These are phyloP conservation scores for Nannoperca australis DNA, from an alignment of 2,797 vertebrate genomes.

Conservation along the genomic window DNA sequence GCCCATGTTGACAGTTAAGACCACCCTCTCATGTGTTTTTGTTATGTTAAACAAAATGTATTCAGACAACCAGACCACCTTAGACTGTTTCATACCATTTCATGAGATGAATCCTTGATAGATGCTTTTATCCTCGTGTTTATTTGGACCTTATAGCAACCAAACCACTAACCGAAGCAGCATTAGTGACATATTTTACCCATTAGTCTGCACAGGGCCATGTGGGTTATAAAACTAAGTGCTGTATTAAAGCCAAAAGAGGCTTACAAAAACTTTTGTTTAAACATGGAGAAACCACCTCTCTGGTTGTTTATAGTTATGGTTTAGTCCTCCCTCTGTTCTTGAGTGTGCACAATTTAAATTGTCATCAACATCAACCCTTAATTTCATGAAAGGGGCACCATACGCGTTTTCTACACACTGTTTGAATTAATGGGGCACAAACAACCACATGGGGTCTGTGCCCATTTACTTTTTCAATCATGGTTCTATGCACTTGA, in stretches of 20 bases:
- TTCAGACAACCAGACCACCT: neutral
- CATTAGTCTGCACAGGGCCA: neutral
- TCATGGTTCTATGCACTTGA: too few relatives aligned
- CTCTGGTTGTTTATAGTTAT: neutral
- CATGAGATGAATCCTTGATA: neutral
- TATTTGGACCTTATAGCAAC: neutral
- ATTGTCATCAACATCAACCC: neutral
- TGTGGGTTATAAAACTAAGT: neutral
- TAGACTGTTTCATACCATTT: neutral
- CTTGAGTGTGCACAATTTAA: neutral
- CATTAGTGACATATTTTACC: slow-evolving; percentile 1
- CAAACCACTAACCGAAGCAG: neutral
- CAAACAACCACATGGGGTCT: slow-evolving; percentile 40
- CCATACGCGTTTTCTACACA: neutral
- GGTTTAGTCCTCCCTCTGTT: neutral
- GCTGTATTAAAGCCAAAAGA: slow-evolving; percentile 2
- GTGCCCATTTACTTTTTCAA: slow-evolving; percentile 29
- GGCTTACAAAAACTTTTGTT: slow-evolving; percentile 3
- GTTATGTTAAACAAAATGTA: neutral
- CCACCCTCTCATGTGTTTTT: neutral
- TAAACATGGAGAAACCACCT: neutral
- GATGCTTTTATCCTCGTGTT: neutral
- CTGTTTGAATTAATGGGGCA: slow-evolving; percentile 17
- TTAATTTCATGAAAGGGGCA: slow-evolving; percentile 13
- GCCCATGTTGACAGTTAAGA: slow-evolving; percentile 16